phyloP scores from a whole-genome alignment of 2,797 vertebrate species.

The Chelmon rostratus region DNA sequence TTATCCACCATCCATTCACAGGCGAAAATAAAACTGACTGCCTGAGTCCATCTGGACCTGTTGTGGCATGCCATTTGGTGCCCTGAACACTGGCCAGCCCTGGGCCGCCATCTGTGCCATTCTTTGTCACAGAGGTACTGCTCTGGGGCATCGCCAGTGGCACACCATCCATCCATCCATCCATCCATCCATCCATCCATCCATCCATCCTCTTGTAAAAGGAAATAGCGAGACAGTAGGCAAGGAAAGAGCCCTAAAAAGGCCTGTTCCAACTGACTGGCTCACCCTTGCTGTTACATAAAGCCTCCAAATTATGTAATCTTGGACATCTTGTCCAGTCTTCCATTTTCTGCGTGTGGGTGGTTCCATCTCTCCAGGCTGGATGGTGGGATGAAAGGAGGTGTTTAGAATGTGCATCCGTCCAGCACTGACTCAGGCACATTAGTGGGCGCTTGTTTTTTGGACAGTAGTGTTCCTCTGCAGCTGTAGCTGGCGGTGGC shows the following conservation, averaged over 20 bases:
- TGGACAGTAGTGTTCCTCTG: conserved; percentile 27
- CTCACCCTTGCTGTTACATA: conserved; percentile 65
- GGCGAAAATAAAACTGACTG: conserved; percentile 53
- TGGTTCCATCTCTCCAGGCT: conserved; percentile 46
- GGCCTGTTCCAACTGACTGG: conserved; percentile 41
- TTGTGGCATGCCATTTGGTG: conserved; percentile 76
- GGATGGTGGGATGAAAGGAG: conserved; percentile 40
- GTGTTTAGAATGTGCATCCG: conserved; percentile 27
- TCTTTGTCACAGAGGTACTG: conserved; percentile 62
- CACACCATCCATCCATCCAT: conserved; percentile 28
- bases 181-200: conserved; percentile 13
- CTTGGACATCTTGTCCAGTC: conserved; percentile 52
- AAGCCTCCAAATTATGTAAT: conserved; percentile 66
- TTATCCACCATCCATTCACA: conserved; percentile 53
- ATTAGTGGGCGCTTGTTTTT: conserved; percentile 47
- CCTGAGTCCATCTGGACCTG: conserved; percentile 76
- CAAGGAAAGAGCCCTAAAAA: conserved; percentile 42
- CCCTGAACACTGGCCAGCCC: conserved; percentile 52
- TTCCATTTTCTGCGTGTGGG: conserved; percentile 51
- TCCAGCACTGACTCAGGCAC: conserved; percentile 20
- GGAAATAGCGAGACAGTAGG: conserved; percentile 17
- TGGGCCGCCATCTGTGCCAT: conserved; percentile 66
- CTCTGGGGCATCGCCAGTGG: conserved; percentile 46
- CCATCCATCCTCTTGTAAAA: conserved; percentile 32
- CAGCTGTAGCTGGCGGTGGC: conserved; percentile 33